Conservation (phyloP, 2,113 vertebrate species). For the Thalassoma bifasciatum region DNA sequence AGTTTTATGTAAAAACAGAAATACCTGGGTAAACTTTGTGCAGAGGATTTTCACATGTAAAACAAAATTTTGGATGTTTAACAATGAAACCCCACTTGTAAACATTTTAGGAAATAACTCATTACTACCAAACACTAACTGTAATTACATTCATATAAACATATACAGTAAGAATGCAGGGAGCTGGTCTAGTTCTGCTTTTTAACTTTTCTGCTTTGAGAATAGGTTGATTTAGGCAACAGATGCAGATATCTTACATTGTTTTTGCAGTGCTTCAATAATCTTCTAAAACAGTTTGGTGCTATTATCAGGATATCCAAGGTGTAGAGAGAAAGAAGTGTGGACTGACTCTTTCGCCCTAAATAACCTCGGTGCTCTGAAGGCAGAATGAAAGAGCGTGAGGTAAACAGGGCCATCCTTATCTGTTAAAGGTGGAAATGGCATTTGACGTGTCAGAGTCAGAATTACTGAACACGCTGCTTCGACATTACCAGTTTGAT, state of each 20-base stretch:
- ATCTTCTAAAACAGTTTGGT: background rate
- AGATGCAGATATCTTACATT: background rate
- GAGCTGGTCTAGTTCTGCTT: no score
- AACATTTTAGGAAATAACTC: no score
- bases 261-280: background rate
- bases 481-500: constrained; percentile 63
- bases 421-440: constrained; percentile 60
- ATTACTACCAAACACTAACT: no score
- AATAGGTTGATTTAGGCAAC: background rate
- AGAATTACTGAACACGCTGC: constrained; percentile 67
- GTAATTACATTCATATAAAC: no score
- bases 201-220: no score
- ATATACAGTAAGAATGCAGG: no score
- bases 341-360: background rate
- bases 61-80: no score
- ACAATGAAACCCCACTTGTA: no score
- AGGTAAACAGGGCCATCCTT: constrained; percentile 59
- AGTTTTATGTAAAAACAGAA: no score
- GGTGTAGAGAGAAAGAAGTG: background rate
- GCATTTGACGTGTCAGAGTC: constrained; percentile 66
- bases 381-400: background rate
- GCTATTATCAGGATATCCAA: constrained; percentile 8
- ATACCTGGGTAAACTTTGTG: no score
- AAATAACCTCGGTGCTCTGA: background rate
- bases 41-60: no score